A percentile compares a stretch with the other conserved stretches of the same genome.
Evolutionary conservation across 1,140 invertebrate genomes (phyloP).

Genomic region (Atta texana): DNA sequence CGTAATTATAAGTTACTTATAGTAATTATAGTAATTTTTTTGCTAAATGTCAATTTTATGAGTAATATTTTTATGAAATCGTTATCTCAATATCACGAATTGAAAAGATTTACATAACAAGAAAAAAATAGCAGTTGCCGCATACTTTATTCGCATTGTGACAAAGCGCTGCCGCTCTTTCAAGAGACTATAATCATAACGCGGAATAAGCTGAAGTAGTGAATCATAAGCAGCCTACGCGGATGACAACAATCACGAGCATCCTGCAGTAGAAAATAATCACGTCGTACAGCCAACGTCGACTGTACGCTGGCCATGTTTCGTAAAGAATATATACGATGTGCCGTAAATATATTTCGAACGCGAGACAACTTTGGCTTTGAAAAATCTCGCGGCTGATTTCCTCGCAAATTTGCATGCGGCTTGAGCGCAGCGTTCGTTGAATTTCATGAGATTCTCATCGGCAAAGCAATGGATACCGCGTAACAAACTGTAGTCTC

Average conservation of each 20-base stretch:
- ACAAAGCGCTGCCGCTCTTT: constrained; percentile 57
- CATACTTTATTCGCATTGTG: constrained; percentile 33
- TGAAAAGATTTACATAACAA: constrained; percentile 18
- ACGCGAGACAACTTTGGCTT: constrained; percentile 28
- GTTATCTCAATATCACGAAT: not conserved
- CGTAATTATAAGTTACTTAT: not conserved
- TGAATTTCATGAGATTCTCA: constrained; percentile 55
- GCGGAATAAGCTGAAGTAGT: constrained; percentile 55
- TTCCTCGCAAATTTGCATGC: constrained; percentile 45
- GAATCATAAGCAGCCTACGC: constrained; percentile 58
- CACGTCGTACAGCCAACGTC: constrained; percentile 5
- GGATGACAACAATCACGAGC: constrained; percentile 60
- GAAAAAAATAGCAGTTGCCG: not conserved
- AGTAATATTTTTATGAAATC: constrained; percentile 37
- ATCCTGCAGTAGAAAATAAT: constrained; percentile 53
- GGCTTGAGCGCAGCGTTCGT: constrained; percentile 37
- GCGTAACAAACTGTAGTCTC: constrained; percentile 27
- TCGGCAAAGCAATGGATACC: constrained; percentile 13
- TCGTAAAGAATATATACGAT: not conserved
- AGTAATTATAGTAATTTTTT: not conserved
- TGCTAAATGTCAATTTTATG: not conserved
- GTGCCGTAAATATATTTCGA: constrained; percentile 29
- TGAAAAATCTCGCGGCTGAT: constrained; percentile 54
- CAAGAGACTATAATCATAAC: constrained; percentile 51
- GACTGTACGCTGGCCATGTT: not conserved